These are phyloP conservation scores for Atractosteus spatula DNA, from an alignment of 2,113 vertebrate species.

Conservation along the genomic window DNA sequence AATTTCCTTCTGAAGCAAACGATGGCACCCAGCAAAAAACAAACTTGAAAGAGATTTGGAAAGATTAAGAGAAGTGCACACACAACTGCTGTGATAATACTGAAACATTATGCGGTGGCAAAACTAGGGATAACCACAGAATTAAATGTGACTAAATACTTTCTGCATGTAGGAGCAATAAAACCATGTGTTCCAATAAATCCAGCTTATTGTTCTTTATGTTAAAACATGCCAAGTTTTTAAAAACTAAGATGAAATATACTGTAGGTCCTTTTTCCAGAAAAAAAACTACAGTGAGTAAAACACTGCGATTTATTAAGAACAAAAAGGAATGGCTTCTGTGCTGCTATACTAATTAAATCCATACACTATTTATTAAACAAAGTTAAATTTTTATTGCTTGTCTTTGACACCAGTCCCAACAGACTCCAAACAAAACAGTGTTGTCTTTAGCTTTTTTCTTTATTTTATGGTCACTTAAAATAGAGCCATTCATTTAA, in stretches of 20 bases:
- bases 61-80: no score
- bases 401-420: not conserved
- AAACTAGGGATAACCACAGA: no score
- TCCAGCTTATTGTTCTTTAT: not conserved
- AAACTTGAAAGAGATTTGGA: no score
- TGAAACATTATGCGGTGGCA: no score
- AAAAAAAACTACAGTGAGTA: not conserved
- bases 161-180: no score
- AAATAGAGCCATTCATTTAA: not conserved
- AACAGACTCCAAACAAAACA: not conserved
- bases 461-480: not conserved
- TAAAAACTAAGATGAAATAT: slow-evolving; percentile 1
- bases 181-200: not conserved
- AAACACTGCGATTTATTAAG: not conserved
- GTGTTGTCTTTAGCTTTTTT: no score
- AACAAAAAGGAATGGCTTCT: no score
- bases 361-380: slow-evolving; percentile 1
- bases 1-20: no score
- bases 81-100: no score
- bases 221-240: not conserved
- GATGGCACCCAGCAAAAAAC: no score
- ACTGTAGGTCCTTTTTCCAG: not conserved
- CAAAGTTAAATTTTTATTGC: not conserved
- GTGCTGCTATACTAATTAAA: not conserved
- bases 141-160: no score